phyloP scores from a whole-genome alignment of 2,888 invertebrate genomes.

The Apamea crenata region DNA sequence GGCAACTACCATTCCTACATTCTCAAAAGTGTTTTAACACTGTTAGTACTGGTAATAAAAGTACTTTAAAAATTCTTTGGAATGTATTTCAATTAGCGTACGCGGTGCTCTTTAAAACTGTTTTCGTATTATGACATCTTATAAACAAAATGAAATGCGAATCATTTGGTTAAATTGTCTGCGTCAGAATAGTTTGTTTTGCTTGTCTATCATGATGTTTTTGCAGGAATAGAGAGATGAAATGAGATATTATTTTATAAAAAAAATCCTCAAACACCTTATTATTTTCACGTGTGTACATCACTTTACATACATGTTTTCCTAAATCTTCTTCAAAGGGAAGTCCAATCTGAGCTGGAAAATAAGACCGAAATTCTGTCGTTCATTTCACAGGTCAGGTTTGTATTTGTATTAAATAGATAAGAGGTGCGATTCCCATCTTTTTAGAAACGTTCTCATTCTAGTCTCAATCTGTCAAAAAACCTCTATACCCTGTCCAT shows the following conservation, averaged over 20 bases:
- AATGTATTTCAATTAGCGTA: slow-evolving; percentile 54
- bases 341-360: not conserved
- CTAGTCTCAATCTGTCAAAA: no score
- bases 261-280: no score
- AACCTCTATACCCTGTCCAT: no score
- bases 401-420: not conserved
- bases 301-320: not conserved
- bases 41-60: slow-evolving; percentile 57
- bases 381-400: not conserved
- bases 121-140: slow-evolving; percentile 45
- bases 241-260: not conserved
- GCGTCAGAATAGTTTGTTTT: slow-evolving; percentile 41
- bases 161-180: slow-evolving; percentile 36
- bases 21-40: slow-evolving; percentile 38
- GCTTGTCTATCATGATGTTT: slow-evolving; percentile 7
- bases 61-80: slow-evolving; percentile 51
- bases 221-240: slow-evolving; percentile 3
- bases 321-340: not conserved
- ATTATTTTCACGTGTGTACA: no score
- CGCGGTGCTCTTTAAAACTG: slow-evolving; percentile 37
- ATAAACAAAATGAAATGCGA: slow-evolving; percentile 43
- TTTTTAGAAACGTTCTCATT: no score
- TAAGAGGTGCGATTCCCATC: no score
- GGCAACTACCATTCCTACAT: slow-evolving; percentile 16
- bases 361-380: not conserved